These are phyloP conservation scores for Alviniconcha marisindica DNA, from an alignment of 1,140 invertebrate species.

Conservation along the genomic window DNA sequence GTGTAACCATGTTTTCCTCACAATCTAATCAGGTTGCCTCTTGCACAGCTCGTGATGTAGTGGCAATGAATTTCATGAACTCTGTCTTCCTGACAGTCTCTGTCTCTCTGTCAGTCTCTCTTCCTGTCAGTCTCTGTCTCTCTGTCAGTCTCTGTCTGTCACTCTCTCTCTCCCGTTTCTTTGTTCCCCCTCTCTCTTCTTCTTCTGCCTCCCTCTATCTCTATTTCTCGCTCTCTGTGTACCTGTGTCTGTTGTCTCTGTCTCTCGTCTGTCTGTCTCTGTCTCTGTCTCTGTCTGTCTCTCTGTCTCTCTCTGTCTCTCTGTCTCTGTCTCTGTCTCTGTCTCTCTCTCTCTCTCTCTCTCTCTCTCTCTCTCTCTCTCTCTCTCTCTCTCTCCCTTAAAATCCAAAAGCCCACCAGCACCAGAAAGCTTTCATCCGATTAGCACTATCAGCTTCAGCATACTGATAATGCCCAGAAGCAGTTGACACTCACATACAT, in stretches of 20 bases:
- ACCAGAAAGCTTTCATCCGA: no score
- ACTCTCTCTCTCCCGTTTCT: neutral
- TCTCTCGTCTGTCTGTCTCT: neutral
- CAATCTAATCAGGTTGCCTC: neutral
- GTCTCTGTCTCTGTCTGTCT: neutral
- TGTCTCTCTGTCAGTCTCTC: neutral
- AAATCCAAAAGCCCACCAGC: no score
- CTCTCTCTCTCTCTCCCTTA: no score
- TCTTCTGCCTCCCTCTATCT: neutral
- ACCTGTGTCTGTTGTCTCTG: neutral
- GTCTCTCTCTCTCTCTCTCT: neutral
- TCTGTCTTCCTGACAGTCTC: neutral
- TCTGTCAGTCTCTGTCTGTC: neutral
- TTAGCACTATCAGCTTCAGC: no score
- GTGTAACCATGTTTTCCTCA: neutral
- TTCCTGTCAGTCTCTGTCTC: neutral
- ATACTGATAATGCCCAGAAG: no score
- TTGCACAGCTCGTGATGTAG: no score
- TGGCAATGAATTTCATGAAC: neutral
- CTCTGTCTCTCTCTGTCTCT: neutral
- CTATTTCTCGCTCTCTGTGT: neutral
- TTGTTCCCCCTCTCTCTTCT: neutral
- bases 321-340: neutral
- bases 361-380: neutral
- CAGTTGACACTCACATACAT: no score